Conservation (phyloP, 2,888 invertebrate genomes). For the Taphrorychus bicolor region DNA sequence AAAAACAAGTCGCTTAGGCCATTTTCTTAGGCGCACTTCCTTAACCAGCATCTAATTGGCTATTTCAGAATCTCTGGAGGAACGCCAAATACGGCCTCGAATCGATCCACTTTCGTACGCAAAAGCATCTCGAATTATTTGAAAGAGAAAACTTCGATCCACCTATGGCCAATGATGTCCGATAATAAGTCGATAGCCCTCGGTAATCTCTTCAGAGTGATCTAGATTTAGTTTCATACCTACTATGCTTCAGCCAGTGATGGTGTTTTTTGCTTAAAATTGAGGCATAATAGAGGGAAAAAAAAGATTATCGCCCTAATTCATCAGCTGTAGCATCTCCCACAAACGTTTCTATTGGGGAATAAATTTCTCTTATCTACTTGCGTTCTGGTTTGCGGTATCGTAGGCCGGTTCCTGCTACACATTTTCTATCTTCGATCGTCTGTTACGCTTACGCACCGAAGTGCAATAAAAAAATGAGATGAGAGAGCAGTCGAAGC, state of each 20-base stretch:
- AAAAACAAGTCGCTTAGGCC: slow-evolving; percentile 17
- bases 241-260: slow-evolving; percentile 28
- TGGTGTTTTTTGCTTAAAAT: neutral
- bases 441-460: slow-evolving; percentile 31
- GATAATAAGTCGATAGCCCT: slow-evolving; percentile 40
- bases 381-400: slow-evolving; percentile 2
- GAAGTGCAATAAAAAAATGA: slow-evolving; percentile 26
- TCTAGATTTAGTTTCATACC: slow-evolving; percentile 27
- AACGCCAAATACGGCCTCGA: slow-evolving; percentile 34
- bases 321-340: too few relatives aligned
- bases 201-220: slow-evolving; percentile 31
- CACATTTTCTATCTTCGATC: slow-evolving; percentile 40
- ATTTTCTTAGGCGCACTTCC: slow-evolving; percentile 40
- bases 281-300: neutral
- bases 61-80: slow-evolving; percentile 40
- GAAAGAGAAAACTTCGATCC: slow-evolving; percentile 40
- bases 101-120: slow-evolving; percentile 42
- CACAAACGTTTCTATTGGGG: too few relatives aligned
- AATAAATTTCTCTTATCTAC: neutral
- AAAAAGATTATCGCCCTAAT: neutral
- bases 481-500: slow-evolving; percentile 20
- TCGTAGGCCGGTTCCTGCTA: slow-evolving; percentile 30
- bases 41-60: slow-evolving; percentile 34
- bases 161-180: slow-evolving; percentile 25
- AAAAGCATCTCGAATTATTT: slow-evolving; percentile 38